Evolutionary conservation across 2,888 invertebrate species (phyloP), one percentile per base, ranked within the genome.

Genomic region (Nowickia ferox): DNA sequence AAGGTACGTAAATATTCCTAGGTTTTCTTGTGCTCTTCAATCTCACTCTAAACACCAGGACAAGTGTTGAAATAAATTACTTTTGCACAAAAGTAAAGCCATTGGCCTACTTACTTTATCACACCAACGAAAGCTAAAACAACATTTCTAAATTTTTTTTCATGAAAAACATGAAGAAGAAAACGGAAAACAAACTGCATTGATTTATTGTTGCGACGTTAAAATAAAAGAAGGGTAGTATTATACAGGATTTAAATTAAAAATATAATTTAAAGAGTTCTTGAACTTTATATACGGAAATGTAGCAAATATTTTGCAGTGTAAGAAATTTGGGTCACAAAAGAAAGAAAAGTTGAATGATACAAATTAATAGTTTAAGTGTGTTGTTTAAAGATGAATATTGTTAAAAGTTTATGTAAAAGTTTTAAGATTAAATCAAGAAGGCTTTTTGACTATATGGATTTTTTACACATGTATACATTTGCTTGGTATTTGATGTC

Each of bases 81-180:
- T 63, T 71, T 71, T 55, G 13, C 63, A 42, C 9, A n/a, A 42
- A 76, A 42, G 19, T 42, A 63, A 80, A 86, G 68, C 75, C 81
- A 81, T 76, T 79, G 79, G 61, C 75, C 76, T 65, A 79, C 59
- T 79, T 76, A 65, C 9, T 86, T 44, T 68, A 65, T 19, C 38
- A 11, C 30, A 59, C 65, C 42, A 55, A 46, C 15, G 61, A 48
- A 19, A 61, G 15, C 53, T 66, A 72, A n/a, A 65, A 53, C 11
- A 51, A 22, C 6, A 59, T 17, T 55, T 30, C 11, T 9, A 3
- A 13, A 2, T 74, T 48, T 51, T 51, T 63, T 15, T 61, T 61
- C 22, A 42, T 15, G 42, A 42, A 55, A 69, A 9, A 55, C 22
- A n/a, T 6, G 5, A 17, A 38, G 19, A 9, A 9, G 46, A 19